Percentiles rank a stretch among this genome's conserved stretches.
These are phyloP conservation scores for Polylopha cassiicola DNA, from an alignment of 2,888 invertebrate species.

Conservation along the genomic window DNA sequence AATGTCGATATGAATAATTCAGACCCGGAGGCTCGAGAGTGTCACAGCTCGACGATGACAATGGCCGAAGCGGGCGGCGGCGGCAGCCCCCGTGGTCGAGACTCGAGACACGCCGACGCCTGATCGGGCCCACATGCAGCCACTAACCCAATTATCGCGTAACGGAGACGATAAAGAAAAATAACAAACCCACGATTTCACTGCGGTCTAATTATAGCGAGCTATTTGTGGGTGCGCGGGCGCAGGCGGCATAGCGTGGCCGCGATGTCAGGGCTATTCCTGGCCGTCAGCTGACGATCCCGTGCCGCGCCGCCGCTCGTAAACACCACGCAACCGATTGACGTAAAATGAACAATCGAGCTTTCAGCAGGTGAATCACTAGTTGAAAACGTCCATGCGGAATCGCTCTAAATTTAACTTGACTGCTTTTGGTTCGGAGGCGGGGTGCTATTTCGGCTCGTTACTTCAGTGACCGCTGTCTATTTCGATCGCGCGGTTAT, in stretches of 20 bases:
- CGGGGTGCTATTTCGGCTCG: constrained; percentile 69
- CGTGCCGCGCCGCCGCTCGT: constrained; percentile 53
- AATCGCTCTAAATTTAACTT: constrained; percentile 70
- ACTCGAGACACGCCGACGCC: constrained; percentile 73
- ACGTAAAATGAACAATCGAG: constrained; percentile 76
- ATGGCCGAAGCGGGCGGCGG: constrained; percentile 40
- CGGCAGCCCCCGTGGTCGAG: constrained; percentile 30
- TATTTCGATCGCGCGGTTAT: constrained; percentile 61
- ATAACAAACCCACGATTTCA: constrained; percentile 78
- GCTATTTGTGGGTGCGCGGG: constrained; percentile 76
- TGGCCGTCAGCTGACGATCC: constrained; percentile 75
- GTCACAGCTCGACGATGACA: constrained; percentile 56
- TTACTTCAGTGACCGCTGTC: constrained; percentile 63
- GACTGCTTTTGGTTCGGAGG: constrained; percentile 75
- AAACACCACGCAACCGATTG: constrained; percentile 75
- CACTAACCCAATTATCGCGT: constrained; percentile 77
- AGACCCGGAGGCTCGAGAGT: constrained; percentile 10
- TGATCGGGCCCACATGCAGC: constrained; percentile 71
- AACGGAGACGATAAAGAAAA: constrained; percentile 77
- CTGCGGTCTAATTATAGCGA: constrained; percentile 73
- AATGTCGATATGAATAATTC: constrained; percentile 8
- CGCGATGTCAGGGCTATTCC: constrained; percentile 76
- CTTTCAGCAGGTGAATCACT: constrained; percentile 75
- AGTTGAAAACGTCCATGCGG: constrained; percentile 70
- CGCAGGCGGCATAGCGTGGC: constrained; percentile 74